Conservation (phyloP, 2,888 invertebrate species). For the Athrips mouffetella region DNA sequence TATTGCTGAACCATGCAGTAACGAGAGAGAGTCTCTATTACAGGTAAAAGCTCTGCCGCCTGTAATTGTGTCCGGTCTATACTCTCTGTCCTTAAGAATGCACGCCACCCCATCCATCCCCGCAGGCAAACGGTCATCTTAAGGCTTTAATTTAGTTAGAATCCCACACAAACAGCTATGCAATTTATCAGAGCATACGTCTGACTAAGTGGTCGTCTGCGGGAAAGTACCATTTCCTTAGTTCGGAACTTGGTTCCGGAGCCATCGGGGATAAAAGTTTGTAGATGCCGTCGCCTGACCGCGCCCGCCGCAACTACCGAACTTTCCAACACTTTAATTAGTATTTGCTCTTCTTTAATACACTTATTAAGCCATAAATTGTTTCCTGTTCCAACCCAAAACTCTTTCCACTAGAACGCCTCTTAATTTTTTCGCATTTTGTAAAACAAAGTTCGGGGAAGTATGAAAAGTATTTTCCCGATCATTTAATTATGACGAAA, state of each 20-base stretch:
- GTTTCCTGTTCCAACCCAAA: too few species aligned
- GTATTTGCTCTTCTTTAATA: conserved; percentile 39
- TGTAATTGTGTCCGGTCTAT: conserved; percentile 71
- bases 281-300: conserved; percentile 42
- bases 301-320: conserved; percentile 43
- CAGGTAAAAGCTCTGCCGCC: conserved; percentile 59
- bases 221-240: conserved; percentile 36
- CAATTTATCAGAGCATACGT: conserved; percentile 33
- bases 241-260: conserved; percentile 35
- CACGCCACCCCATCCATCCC: conserved; percentile 29
- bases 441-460: conserved; percentile 33
- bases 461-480: conserved; percentile 38
- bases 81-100: conserved; percentile 38
- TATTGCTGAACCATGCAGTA: conserved; percentile 50
- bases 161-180: conserved; percentile 26
- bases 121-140: conserved; percentile 27
- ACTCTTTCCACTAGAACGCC: not conserved
- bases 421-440: conserved; percentile 22
- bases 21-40: conserved; percentile 62
- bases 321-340: conserved; percentile 62
- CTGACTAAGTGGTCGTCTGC: conserved; percentile 31
- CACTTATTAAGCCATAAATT: conserved; percentile 40
- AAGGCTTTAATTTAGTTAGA: conserved; percentile 29
- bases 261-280: conserved; percentile 53
- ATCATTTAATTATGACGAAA: conserved; percentile 33